phyloP scores from a whole-genome alignment of 2,797 vertebrate species.

The Phalloptychus januarius region DNA sequence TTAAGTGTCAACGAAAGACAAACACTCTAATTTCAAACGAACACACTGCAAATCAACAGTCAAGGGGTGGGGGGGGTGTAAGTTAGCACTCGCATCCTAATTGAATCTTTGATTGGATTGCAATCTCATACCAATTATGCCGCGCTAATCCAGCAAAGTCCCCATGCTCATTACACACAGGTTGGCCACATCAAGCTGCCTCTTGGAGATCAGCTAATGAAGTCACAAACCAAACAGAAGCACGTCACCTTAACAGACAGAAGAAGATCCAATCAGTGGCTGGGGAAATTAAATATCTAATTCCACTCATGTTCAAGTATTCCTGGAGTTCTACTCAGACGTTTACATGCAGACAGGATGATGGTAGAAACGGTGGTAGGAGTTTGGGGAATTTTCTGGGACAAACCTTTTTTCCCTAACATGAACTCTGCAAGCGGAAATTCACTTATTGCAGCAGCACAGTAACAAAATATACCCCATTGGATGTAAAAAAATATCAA shows the following conservation, averaged over 20 bases:
- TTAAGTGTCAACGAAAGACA: constrained; percentile 6
- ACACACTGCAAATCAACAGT: constrained; percentile 49
- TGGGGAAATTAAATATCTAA: background rate
- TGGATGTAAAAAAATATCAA: no score
- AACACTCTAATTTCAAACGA: constrained; percentile 54
- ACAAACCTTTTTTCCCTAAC: background rate
- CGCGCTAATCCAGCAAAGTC: constrained; percentile 57
- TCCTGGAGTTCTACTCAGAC: background rate
- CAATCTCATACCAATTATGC: constrained; percentile 60
- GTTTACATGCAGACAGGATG: background rate
- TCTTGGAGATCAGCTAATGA: constrained; percentile 33
- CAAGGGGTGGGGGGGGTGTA: constrained; percentile 30
- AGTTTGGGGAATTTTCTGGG: background rate
- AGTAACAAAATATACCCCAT: no score
- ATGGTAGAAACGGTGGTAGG: no score
- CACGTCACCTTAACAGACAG: background rate
- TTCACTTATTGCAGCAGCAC: no score
- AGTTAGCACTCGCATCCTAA: constrained; percentile 50
- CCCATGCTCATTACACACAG: constrained; percentile 54
- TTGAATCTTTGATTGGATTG: constrained; percentile 72
- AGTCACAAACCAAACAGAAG: constrained; percentile 29
- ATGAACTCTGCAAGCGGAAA: background rate
- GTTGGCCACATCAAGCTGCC: constrained; percentile 27
- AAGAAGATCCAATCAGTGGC: constrained; percentile 8
- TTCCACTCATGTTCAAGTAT: background rate